Conservation (phyloP, 2,797 vertebrate species). For the Pagetopsis macropterus region DNA sequence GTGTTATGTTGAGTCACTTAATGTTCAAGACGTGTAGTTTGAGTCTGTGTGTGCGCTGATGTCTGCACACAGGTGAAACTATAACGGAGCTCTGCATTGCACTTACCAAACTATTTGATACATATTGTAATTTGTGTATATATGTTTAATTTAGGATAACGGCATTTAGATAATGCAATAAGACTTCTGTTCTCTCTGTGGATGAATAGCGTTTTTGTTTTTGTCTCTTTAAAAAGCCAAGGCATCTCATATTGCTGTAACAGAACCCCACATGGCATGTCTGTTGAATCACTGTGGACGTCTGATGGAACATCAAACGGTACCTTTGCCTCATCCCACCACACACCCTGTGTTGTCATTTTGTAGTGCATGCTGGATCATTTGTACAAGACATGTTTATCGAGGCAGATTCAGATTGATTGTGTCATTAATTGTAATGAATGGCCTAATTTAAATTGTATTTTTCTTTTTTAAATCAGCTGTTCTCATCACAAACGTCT, state of each 20-base stretch:
- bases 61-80: constrained; percentile 70
- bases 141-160: constrained; percentile 70
- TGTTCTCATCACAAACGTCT: constrained; percentile 22
- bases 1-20: constrained; percentile 46
- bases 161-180: constrained; percentile 85
- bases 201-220: constrained; percentile 60
- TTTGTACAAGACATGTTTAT: constrained; percentile 41
- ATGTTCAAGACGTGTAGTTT: constrained; percentile 46
- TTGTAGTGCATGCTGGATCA: constrained; percentile 47
- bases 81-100: constrained; percentile 75
- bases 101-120: constrained; percentile 81
- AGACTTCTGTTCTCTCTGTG: constrained; percentile 68
- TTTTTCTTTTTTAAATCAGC: constrained; percentile 1
- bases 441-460: constrained; percentile 20
- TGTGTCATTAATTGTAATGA: not conserved
- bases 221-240: constrained; percentile 75
- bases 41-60: constrained; percentile 64
- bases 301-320: constrained; percentile 42
- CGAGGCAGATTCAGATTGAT: constrained; percentile 22
- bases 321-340: constrained; percentile 45
- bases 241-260: constrained; percentile 76
- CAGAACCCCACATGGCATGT: constrained; percentile 60
- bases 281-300: constrained; percentile 45
- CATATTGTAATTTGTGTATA: constrained; percentile 74
- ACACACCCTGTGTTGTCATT: constrained; percentile 45